phyloP scores from a whole-genome alignment of 2,888 invertebrate species.

The Andrena chrysosceles region DNA sequence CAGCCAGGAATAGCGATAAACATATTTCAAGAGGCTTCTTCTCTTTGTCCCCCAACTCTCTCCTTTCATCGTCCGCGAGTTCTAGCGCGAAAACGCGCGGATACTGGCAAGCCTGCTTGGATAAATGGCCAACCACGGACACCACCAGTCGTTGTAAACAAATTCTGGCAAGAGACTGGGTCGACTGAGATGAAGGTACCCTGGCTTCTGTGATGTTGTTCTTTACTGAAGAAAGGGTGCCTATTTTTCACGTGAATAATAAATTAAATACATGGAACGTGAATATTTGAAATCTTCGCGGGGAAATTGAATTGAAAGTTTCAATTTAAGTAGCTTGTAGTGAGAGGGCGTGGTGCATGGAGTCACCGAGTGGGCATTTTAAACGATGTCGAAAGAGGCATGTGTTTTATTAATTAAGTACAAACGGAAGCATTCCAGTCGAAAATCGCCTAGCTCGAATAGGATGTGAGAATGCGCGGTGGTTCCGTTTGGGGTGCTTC shows the following conservation, averaged over 20 bases:
- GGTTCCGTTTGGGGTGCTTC: constrained; percentile 40
- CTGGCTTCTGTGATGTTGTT: too few species aligned
- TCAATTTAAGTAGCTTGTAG: too few species aligned
- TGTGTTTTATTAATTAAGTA: not conserved
- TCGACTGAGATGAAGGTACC: too few species aligned
- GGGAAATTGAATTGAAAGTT: too few species aligned
- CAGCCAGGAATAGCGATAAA: constrained; percentile 66
- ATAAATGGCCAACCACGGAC: too few species aligned
- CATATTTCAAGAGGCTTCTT: constrained; percentile 52
- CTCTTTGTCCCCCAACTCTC: constrained; percentile 16
- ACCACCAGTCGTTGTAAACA: too few species aligned
- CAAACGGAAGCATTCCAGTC: constrained; percentile 12
- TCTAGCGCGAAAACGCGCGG: constrained; percentile 12
- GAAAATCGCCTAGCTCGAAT: constrained; percentile 16
- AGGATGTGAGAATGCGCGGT: constrained; percentile 27
- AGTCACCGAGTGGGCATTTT: not conserved
- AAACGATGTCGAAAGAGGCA: not conserved
- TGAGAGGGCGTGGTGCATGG: too few species aligned
- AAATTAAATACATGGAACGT: too few species aligned
- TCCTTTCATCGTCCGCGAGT: not conserved
- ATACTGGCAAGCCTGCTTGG: constrained; percentile 30
- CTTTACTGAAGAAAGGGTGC: too few species aligned
- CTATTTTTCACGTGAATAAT: too few species aligned
- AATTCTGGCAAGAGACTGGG: too few species aligned
- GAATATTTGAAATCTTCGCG: too few species aligned